These are phyloP conservation scores for Cossypha polioptera DNA, from an alignment of 2,797 vertebrate species.

Conservation along the genomic window DNA sequence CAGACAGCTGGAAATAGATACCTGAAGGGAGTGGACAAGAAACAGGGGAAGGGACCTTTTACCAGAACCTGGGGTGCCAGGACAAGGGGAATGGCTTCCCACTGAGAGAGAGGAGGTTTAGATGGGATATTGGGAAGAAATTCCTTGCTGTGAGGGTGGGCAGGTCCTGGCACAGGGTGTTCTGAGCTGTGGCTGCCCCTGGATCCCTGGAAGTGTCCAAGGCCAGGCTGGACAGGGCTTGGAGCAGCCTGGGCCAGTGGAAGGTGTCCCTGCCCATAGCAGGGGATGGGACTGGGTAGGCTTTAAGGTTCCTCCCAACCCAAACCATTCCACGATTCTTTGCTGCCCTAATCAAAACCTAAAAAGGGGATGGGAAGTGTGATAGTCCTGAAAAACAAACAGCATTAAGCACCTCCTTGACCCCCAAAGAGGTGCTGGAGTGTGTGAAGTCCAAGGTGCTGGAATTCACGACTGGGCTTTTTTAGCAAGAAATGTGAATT, in stretches of 20 bases:
- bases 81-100: background rate
- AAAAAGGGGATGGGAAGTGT: background rate
- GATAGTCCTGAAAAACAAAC: background rate
- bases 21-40: background rate
- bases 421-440: rapidly evolving
- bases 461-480: background rate
- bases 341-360: background rate
- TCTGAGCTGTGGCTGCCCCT: background rate
- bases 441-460: rapidly evolving
- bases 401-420: rapidly evolving
- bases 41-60: background rate
- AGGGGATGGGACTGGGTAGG: background rate
- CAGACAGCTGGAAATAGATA: background rate
- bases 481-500: background rate
- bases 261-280: background rate
- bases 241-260: background rate
- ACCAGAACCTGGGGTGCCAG: background rate
- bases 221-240: background rate
- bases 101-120: background rate
- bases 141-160: background rate
- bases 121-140: background rate
- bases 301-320: background rate
- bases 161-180: background rate
- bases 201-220: background rate
- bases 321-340: background rate